Evolutionary conservation across 2,888 invertebrate species (phyloP).

Genomic region (Theodoxus fluviatilis): DNA sequence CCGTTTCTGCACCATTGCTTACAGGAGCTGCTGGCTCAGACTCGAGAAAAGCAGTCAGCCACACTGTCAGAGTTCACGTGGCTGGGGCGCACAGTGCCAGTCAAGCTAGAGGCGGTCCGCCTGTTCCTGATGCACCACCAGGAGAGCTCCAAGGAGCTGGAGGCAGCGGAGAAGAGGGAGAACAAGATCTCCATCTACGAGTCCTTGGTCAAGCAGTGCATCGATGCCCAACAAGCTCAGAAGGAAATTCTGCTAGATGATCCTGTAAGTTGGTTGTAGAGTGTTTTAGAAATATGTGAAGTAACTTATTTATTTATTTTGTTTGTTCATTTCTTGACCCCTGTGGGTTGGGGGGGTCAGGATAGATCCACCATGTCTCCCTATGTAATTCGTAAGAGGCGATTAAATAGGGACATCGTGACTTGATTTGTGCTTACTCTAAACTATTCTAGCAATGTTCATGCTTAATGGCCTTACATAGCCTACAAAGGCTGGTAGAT

Average conservation of each 20-base stretch:
- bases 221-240: constrained; percentile 88
- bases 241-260: constrained; percentile 74
- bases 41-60: constrained; percentile 79
- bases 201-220: constrained; percentile 90
- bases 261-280: constrained; percentile 62
- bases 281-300: neutral
- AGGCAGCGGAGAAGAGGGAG: constrained; percentile 59
- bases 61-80: constrained; percentile 86
- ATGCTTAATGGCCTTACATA: too few species aligned
- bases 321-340: too few species aligned
- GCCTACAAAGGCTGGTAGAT: too few species aligned
- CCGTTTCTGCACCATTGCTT: constrained; percentile 20
- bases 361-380: too few species aligned
- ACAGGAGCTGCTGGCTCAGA: constrained; percentile 82
- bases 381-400: too few species aligned
- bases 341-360: too few species aligned
- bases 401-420: too few species aligned
- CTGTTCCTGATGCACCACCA: constrained; percentile 59
- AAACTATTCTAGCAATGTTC: too few species aligned
- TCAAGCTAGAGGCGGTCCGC: constrained; percentile 77
- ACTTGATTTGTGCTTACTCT: too few species aligned
- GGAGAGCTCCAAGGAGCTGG: constrained; percentile 57
- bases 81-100: constrained; percentile 85
- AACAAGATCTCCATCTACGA: constrained; percentile 86
- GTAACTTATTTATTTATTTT: neutral